Conservation (phyloP, 1,140 invertebrate species). For the Aphidius ervi region DNA sequence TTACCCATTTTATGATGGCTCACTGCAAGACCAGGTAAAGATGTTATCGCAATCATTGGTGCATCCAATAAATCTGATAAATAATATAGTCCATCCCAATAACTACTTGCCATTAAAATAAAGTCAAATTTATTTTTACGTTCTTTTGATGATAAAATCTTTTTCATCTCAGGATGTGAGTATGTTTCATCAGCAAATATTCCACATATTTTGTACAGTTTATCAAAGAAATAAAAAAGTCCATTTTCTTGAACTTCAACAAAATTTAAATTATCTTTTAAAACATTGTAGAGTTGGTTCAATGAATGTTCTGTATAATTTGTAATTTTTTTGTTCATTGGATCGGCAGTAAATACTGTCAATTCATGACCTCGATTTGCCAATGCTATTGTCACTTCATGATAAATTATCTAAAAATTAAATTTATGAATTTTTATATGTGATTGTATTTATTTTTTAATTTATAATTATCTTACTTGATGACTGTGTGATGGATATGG, state of each 20-base stretch:
- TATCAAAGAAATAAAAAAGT: not conserved
- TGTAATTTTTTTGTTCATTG: slow-evolving; percentile 30
- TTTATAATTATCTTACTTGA: slow-evolving; percentile 27
- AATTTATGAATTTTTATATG: not conserved
- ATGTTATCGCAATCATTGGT: slow-evolving; percentile 34
- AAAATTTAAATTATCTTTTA: not conserved
- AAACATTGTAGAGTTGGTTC: slow-evolving; percentile 35
- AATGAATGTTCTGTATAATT: slow-evolving; percentile 46
- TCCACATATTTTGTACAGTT: not conserved
- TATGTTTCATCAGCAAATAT: slow-evolving; percentile 14
- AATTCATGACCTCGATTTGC: slow-evolving; percentile 43
- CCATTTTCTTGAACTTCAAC: not conserved
- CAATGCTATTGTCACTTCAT: slow-evolving; percentile 27
- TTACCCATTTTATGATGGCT: slow-evolving; percentile 30
- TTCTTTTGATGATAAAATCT: slow-evolving; percentile 13
- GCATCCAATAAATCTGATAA: slow-evolving; percentile 31
- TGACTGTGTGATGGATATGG: slow-evolving; percentile 46
- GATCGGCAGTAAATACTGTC: slow-evolving; percentile 38
- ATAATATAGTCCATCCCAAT: slow-evolving; percentile 20
- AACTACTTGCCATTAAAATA: slow-evolving; percentile 6
- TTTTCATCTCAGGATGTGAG: slow-evolving; percentile 25
- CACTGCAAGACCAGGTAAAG: slow-evolving; percentile 21
- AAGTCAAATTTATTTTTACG: slow-evolving; percentile 19
- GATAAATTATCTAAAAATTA: slow-evolving; percentile 13
- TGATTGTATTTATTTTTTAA: not conserved